Percentiles rank a stretch among this genome's conserved stretches.
phyloP scores from a whole-genome alignment of 2,888 invertebrate genomes.

The Protonemura montana region DNA sequence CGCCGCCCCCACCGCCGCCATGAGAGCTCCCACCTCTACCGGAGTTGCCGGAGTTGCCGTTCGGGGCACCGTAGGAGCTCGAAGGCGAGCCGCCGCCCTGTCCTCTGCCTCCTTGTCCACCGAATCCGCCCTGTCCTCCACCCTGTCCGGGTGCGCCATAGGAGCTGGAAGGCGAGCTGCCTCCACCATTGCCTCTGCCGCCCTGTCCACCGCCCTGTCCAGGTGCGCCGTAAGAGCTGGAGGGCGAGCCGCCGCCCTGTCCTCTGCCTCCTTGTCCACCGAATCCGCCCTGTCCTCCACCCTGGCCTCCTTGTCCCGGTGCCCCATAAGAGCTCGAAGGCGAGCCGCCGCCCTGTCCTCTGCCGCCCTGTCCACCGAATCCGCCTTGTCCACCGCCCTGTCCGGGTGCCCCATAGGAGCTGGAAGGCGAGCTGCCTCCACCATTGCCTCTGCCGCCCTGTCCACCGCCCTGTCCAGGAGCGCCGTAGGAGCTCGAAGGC shows the following conservation, averaged over 20 bases:
- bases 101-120: background rate
- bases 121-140: conserved; percentile 1
- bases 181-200: conserved; percentile 25
- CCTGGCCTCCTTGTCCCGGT: conserved; percentile 23
- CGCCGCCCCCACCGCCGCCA: conserved; percentile 44
- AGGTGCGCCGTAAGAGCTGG: too few species aligned
- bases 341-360: conserved; percentile 22
- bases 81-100: conserved; percentile 36
- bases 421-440: conserved; percentile 41
- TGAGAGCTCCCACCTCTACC: conserved; percentile 32
- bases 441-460: too few species aligned
- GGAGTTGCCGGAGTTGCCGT: conserved; percentile 24
- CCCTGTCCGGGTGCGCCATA: conserved; percentile 44
- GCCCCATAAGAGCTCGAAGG: conserved; percentile 47
- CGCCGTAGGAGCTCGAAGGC: conserved; percentile 46
- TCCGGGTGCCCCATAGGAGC: conserved; percentile 40
- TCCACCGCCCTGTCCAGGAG: conserved; percentile 41
- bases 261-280: background rate
- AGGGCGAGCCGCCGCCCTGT: background rate
- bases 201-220: conserved; percentile 35
- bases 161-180: conserved; percentile 42
- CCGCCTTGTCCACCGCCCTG: background rate
- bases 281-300: conserved; percentile 1
- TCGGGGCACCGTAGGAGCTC: conserved; percentile 47
- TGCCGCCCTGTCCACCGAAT: background rate